These are phyloP conservation scores for Ardeotis arabs DNA, from an alignment of 2,113 vertebrate species.

Conservation along the genomic window DNA sequence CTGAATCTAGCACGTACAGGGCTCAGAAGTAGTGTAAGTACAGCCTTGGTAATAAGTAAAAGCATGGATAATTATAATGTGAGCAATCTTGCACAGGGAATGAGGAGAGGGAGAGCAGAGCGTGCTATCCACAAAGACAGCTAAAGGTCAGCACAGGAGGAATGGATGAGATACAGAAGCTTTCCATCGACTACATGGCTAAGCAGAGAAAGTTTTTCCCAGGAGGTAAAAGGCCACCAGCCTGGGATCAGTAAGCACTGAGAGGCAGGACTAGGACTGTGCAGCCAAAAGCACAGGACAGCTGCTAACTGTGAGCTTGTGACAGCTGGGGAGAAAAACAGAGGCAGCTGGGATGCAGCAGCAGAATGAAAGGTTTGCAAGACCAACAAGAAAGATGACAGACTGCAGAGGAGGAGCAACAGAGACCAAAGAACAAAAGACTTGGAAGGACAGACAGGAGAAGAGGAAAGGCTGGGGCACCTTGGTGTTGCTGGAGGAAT, in stretches of 20 bases:
- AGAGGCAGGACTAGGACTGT: not conserved
- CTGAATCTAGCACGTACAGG: not conserved
- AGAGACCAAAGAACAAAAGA: not conserved
- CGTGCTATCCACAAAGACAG: not conserved
- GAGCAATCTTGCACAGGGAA: not conserved
- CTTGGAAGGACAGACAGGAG: not conserved
- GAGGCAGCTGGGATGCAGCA: not conserved
- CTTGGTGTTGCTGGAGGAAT: not conserved
- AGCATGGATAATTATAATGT: not conserved
- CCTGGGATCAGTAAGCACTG: not conserved
- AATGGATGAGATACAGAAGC: not conserved
- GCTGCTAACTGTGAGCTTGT: not conserved
- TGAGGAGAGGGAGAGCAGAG: not conserved
- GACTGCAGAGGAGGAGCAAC: not conserved
- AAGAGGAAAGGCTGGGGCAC: not conserved
- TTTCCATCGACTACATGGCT: not conserved
- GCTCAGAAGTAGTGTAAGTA: not conserved
- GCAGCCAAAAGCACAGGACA: not conserved
- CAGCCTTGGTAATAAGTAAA: not conserved
- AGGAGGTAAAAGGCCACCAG: not conserved
- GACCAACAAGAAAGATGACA: not conserved
- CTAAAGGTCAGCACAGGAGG: not conserved
- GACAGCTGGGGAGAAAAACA: not conserved
- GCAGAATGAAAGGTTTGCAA: not conserved
- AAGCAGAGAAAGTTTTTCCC: not conserved